Base-by-base conservation (phyloP, 1,140 invertebrate genomes). In the Drosophila ohnishii region DNA sequence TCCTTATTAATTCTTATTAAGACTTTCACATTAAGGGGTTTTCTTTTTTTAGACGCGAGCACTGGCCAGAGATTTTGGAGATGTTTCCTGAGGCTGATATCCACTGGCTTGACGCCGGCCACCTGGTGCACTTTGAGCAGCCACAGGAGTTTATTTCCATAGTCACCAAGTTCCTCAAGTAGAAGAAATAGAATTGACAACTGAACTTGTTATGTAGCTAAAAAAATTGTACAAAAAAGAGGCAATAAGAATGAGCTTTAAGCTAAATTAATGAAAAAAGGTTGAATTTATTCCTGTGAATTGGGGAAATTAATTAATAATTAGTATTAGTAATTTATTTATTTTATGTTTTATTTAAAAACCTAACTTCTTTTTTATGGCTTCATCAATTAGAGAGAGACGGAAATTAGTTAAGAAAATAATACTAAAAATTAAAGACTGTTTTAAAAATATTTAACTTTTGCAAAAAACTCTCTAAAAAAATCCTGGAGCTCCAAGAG, bases 121-220 rank as follows among this genome's bases (percentile, higher is more conserved):
- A 99, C 91, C 97, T 97, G 96, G 94, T 98, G 9, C 98, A 99
- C 88, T 95, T 96, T 56, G 97, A 99, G 72, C 96, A 98, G 90
- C 97, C 98, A 2, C 85, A 93, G 3, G 94, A 96, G 82, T 98
- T 99, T 92, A 86, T 98, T 10, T 92, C 94, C 71, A 76, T 93
- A 74, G 92, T 94, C 13, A 92, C 92, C 62, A 92, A 93, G 56
- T 94, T 94, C 64, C 71, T 93, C 6, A 93, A 85, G 9, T 47
- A 47, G 25, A 5, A 47, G 7, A 32, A 9, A 32, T 8, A 32
- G 13, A 55, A 64, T 22, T 13, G 61, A 3, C 44, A 19, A 35
- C 34, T 16, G 47, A 47, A 51, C 44, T 67, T 44, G 7, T 44
- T 42, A 9, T 48, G 56, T 48, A 64, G 28, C 14, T 16, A 1